These are phyloP conservation scores for Onychostoma macrolepis DNA, from an alignment of 2,113 vertebrate genomes.

Conservation along the genomic window DNA sequence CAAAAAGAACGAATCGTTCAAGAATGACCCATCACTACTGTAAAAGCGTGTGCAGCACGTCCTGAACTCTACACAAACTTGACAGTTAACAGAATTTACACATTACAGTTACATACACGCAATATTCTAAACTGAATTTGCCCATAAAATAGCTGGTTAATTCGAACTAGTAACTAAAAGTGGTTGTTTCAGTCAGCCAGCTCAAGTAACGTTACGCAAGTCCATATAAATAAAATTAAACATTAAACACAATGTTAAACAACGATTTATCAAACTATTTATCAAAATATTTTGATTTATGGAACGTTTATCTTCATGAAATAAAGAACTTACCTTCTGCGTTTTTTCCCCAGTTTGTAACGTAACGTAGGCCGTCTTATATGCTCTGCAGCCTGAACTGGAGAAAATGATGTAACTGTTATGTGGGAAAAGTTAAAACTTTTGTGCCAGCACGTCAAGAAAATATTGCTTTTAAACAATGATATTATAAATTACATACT, in stretches of 20 bases:
- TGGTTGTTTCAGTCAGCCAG: background rate
- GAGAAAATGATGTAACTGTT: background rate
- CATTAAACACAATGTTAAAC: background rate
- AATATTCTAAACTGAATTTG: too few species aligned
- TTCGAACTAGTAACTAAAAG: background rate
- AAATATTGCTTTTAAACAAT: background rate
- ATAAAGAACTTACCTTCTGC: background rate
- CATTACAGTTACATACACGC: too few species aligned
- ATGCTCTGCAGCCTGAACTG: background rate
- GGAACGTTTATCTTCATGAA: background rate
- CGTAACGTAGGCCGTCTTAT: background rate
- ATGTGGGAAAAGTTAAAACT: background rate
- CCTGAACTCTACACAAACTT: too few species aligned
- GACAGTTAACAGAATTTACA: too few species aligned
- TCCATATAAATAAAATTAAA: background rate
- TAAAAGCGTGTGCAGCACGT: too few species aligned
- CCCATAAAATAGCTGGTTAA: background rate
- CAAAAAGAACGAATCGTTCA: too few species aligned
- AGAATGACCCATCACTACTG: too few species aligned
- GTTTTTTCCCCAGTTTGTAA: background rate
- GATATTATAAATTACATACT: background rate
- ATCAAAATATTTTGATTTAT: background rate
- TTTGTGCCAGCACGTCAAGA: background rate
- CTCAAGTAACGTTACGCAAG: too few species aligned
- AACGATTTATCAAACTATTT: too few species aligned